Evolutionary conservation across 2,888 invertebrate species (phyloP).

Genomic region (Pedicia rivosa): DNA sequence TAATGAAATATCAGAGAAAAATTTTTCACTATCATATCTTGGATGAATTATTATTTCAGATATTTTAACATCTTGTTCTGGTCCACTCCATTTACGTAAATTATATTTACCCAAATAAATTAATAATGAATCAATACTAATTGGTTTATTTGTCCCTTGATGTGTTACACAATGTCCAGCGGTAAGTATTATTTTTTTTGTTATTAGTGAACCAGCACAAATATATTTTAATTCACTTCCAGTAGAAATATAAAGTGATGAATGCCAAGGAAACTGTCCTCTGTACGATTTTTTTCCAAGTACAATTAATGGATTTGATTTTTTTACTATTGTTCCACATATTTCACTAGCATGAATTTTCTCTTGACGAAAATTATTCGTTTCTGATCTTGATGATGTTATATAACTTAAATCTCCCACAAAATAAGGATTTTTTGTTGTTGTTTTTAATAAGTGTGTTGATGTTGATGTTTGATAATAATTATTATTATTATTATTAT

Average conservation of each 20-base stretch:
- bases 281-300: conserved; percentile 17
- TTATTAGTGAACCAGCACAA: conserved; percentile 29
- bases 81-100: conserved; percentile 1
- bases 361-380: neutral
- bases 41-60: neutral
- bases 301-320: neutral
- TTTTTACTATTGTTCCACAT: neutral
- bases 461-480: neutral
- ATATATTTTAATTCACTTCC: conserved; percentile 19
- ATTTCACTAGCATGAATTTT: neutral
- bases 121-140: conserved; percentile 21
- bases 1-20: conserved; percentile 21
- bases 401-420: neutral
- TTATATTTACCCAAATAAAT: conserved; percentile 28
- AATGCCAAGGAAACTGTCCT: conserved; percentile 33
- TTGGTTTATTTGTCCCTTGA: conserved; percentile 14
- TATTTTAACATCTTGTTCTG: conserved; percentile 3
- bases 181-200: conserved; percentile 23
- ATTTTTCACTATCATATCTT: neutral
- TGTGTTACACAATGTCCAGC: conserved; percentile 20
- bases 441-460: neutral
- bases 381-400: neutral
- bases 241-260: conserved; percentile 17
- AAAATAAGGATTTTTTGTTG: neutral
- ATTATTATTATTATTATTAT: too few species aligned